Base-by-base conservation (phyloP, 2,888 invertebrate species). In the Alloplasta piceator region DNA sequence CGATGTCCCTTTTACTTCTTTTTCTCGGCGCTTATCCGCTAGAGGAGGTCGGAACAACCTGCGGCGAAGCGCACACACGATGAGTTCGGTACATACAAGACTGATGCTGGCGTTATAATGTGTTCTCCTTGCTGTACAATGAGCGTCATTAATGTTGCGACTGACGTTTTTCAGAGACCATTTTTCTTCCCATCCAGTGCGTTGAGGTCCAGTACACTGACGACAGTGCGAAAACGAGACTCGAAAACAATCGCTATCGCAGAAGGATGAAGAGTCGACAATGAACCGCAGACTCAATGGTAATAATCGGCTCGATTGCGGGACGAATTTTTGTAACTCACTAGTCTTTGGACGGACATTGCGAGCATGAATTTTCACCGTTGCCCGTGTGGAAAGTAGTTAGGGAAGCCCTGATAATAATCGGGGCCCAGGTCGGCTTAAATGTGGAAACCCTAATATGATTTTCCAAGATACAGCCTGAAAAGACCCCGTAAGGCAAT, bases 21-120 rank as follows among this genome's bases (percentile, higher is more conserved):
- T 70, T 61, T 72, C 38, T 56, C n/a, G 36, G 6, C 36, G 41
- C 26, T 55, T 78, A 68, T 63, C 41, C 41, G 43, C 58, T 14
- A 50, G 26, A 26, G 26, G 26, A 26, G 56, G 41, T 26, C 12
- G 66, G 50, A 38, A 39, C 56, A 66, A 66, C 48, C 48, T 74
- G 64, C 12, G 43, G 46, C 55, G 43, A 14, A 36, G 52, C 60
- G 38, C 14, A 43, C 14, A 39, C 39, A 52, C 66, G 66, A 66
- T 10, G 39, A 66, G 4, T 38, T 52, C 36, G 6, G 39, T 5
- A 14, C 36, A 6, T 50, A 12, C 5, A 26, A 7, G 61, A 7
- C 12, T 12, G 39, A 43, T 14, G 43, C 12, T 12, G 39, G 61
- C 9, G 43, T 46, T 63, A 63, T 63, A 63, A 63, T 46, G 16